Base-by-base conservation (phyloP, 2,888 invertebrate species). In the Lycia hirtaria region DNA sequence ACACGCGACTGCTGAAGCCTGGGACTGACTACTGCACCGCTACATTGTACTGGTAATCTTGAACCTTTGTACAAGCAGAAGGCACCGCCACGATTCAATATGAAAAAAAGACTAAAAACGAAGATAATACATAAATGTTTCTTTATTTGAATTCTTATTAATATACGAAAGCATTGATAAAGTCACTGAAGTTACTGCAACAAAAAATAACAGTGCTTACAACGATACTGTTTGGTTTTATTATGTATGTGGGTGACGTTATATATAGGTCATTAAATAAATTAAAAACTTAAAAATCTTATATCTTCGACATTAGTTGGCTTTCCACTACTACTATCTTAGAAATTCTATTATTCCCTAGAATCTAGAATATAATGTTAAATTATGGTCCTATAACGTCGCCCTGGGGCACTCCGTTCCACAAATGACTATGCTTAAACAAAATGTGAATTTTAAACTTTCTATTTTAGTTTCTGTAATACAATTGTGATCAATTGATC, bases 331-430 rank as follows among this genome's bases (percentile, higher is more conserved):
- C 15, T 37, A 22, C 19, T 28, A 54, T 40, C 48, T 59, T 70
- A 64, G 62, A 56, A 44, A 45, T 5, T 15, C 56, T 58, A 35
- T 59, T 56, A 51, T 55, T 50, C 35, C 49, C 52, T 68, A 68
- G 64, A 54, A 58, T 58, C 50, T 52, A 55, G 37, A 65, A 59
- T 56, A 64, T 12, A 41, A 51, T 58, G 20, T 55, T 43, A 60
- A 64, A 54, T 26, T 52, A 44, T 33, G 69, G 70, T 45, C 67
- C 65, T 53, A 64, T 19, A 52, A 56, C 33, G 56, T 47, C 40
- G 41, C 73, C 73, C 57, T 64, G 72, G 4, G 67, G 53, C 19
- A 72, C 65, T 19, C 69, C 64, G 26, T 32, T 22, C 4, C 17
- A 17, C 3, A 30, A 19, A 0, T 0, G n/a, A 10, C 1, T 22